These are phyloP conservation scores for Neopelma chrysocephalum DNA, from an alignment of 2,797 vertebrate genomes.

Conservation along the genomic window DNA sequence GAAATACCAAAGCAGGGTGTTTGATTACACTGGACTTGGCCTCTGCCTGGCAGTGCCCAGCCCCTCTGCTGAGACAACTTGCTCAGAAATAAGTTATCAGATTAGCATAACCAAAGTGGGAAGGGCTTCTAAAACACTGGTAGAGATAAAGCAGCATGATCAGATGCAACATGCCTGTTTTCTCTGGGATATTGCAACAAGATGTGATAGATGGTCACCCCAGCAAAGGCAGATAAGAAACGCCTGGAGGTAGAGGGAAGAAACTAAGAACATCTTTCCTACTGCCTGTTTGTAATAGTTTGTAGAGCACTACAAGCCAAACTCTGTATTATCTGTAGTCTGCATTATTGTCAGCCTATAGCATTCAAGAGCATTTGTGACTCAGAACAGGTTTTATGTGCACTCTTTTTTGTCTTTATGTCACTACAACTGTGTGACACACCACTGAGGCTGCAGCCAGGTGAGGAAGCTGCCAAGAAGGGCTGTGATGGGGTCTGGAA, in stretches of 20 bases:
- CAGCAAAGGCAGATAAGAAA: conserved; percentile 2
- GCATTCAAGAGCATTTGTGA: not conserved
- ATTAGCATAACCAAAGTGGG: conserved; percentile 26
- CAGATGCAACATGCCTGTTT: not conserved
- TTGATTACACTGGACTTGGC: not conserved
- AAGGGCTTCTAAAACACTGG: not conserved
- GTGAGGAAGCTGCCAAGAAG: not conserved
- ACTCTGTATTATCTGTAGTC: not conserved
- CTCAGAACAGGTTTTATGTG: not conserved
- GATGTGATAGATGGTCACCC: not conserved
- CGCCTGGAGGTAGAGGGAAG: not conserved
- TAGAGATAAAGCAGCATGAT: not conserved
- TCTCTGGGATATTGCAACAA: not conserved
- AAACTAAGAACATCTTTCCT: not conserved
- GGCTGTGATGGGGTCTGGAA: not conserved
- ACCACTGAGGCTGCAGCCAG: not conserved
- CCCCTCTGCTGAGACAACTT: not conserved
- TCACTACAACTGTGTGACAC: not conserved
- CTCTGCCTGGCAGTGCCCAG: not conserved
- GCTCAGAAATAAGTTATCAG: conserved; percentile 22
- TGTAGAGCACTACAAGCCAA: not conserved
- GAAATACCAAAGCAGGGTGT: not conserved
- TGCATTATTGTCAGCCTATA: not conserved
- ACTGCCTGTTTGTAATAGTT: not conserved
- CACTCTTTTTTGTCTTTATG: not conserved